Evolutionary conservation across 2,888 invertebrate species (phyloP), one percentile per base, ranked within the genome.

Genomic region (Cataglyphis cursor): DNA sequence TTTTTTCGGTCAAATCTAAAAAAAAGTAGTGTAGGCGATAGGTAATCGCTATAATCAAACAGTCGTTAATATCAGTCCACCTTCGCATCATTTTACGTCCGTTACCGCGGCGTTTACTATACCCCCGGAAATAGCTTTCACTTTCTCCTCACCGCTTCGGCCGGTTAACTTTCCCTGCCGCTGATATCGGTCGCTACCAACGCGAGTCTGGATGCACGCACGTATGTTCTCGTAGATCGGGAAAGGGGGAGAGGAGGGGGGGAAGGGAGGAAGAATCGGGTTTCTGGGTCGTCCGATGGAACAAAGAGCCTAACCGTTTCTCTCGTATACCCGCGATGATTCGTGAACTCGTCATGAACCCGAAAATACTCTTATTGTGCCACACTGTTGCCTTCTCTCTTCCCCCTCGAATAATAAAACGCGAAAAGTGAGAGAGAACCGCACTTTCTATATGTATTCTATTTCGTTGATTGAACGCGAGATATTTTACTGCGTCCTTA

Each of bases 101-200:
- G 51, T 35, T 41, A n/a, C 72, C 59, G 75, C 61, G 68, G 9
- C 66, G 78, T 44, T 83, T 85, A 78, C 64, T 64, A 83, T 90
- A 91, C 90, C 92, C 48, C 91, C 93, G 92, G 92, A 93, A 92
- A 91, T 86, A 80, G 93, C 93, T 93, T 93, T 93, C 93, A 92
- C 93, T 93, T 93, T 93, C 93, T 91, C 93, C 91, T 90, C 91
- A 84, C 88, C 83, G 85, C 54, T 44, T 38, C 65, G 81, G 81
- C 82, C 80, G 59, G 83, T 84, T 91, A 91, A 93, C 93, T 93
- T 93, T 93, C 93, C 91, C 92, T 92, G 86, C 84, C 65, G 66
- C 66, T 85, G 85, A 87, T 74, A 70, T 83, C 76, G 78, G 72
- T 62, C 62, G 78, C 68, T n/a, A 28, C 65, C 59, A 57, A 44